phyloP scores from a whole-genome alignment of 2,797 vertebrate genomes.

The Microchirus variegatus region DNA sequence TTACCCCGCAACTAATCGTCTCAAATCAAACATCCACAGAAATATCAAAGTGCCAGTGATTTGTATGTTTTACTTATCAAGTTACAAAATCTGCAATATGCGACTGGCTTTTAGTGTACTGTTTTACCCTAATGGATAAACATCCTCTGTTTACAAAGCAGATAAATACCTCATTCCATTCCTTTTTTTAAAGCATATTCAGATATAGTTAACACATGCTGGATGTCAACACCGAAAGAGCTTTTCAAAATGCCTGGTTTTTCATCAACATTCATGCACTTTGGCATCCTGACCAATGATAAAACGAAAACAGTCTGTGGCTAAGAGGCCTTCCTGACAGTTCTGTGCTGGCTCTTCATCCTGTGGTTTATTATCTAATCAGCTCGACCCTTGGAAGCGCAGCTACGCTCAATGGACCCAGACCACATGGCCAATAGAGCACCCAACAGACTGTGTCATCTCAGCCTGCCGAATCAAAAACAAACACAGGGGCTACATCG shows the following conservation, averaged over 20 bases:
- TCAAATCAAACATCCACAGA: constrained; percentile 63
- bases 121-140: constrained; percentile 65
- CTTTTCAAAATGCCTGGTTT: constrained; percentile 46
- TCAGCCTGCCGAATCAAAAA: constrained; percentile 81
- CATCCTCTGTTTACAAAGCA: constrained; percentile 66
- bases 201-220: constrained; percentile 19
- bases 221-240: constrained; percentile 44
- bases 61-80: constrained; percentile 70
- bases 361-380: constrained; percentile 81
- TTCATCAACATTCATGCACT: constrained; percentile 40
- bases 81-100: constrained; percentile 65
- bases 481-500: constrained; percentile 74
- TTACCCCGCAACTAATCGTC: constrained; percentile 65
- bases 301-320: constrained; percentile 21
- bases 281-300: constrained; percentile 33
- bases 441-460: constrained; percentile 84
- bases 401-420: constrained; percentile 79
- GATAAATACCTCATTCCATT: constrained; percentile 54
- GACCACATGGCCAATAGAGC: constrained; percentile 84
- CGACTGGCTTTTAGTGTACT: constrained; percentile 44
- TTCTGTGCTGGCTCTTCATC: constrained; percentile 45
- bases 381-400: constrained; percentile 71
- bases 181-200: constrained; percentile 45
- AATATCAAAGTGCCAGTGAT: constrained; percentile 62
- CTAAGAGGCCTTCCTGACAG: constrained; percentile 12